Conservation (phyloP, 2,113 vertebrate genomes). For the Agelaius phoeniceus region DNA sequence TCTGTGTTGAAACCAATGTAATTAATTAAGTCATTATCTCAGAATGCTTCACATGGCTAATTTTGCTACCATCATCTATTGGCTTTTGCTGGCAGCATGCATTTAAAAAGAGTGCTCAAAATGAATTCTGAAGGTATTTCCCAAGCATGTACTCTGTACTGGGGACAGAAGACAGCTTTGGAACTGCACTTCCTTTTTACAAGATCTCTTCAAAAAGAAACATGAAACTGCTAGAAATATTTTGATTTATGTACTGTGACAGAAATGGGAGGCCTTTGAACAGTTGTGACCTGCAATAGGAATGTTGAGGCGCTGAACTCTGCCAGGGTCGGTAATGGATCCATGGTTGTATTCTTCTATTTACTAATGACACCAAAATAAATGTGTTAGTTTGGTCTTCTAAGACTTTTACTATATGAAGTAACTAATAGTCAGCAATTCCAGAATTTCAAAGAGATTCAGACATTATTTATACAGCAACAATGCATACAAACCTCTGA, state of each 20-base stretch:
- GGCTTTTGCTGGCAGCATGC: background rate
- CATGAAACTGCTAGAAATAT: background rate
- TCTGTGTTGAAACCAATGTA: background rate
- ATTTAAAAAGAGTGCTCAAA: background rate
- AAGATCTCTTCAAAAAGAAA: background rate
- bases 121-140: background rate
- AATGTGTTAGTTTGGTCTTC: background rate
- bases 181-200: background rate
- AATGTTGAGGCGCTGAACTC: background rate
- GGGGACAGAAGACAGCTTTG: background rate
- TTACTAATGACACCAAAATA: background rate
- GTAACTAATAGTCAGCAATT: background rate
- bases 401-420: background rate
- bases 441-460: background rate
- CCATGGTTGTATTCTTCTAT: background rate
- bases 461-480: background rate
- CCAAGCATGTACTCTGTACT: background rate
- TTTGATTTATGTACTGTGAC: background rate
- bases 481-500: background rate
- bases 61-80: background rate
- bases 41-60: background rate
- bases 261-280: background rate
- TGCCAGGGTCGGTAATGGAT: background rate
- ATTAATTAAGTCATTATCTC: background rate
- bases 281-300: background rate